Evolutionary conservation across 2,888 invertebrate genomes (phyloP).

Genomic region (Lamellibrachia columna): DNA sequence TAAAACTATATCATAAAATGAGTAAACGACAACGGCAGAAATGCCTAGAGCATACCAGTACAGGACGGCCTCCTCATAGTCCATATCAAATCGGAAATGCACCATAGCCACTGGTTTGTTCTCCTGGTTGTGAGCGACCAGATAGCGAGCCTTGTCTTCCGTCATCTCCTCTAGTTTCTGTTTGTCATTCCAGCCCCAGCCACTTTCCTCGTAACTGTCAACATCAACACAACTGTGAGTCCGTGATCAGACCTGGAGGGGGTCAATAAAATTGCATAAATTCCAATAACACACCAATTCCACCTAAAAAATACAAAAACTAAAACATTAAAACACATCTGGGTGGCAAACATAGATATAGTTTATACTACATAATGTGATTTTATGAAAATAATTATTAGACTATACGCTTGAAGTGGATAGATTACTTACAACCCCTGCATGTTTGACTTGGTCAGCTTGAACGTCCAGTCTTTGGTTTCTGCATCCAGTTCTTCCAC

Average conservation of each 20-base stretch:
- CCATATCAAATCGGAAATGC: slow-evolving; percentile 86
- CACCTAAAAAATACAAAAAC: no score
- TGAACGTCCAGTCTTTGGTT: slow-evolving; percentile 76
- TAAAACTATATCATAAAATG: no score
- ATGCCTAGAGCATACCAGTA: slow-evolving; percentile 74
- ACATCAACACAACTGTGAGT: no score
- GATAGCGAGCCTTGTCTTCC: slow-evolving; percentile 79
- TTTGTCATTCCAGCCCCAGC: slow-evolving; percentile 83
- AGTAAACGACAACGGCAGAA: no score
- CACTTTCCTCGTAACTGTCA: slow-evolving; percentile 73
- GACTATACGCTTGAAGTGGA: no score
- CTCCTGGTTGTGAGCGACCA: slow-evolving; percentile 69
- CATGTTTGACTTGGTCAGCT: slow-evolving; percentile 71
- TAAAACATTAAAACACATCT: not conserved
- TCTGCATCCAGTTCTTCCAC: slow-evolving; percentile 72
- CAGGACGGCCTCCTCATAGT: slow-evolving; percentile 78
- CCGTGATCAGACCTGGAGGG: no score
- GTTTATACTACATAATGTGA: no score
- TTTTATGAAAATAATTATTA: not conserved
- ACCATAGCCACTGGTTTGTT: slow-evolving; percentile 75
- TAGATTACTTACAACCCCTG: slow-evolving; percentile 71
- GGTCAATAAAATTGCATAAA: no score
- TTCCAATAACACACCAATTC: no score
- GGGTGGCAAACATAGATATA: no score
- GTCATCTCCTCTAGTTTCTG: slow-evolving; percentile 79